Evolutionary conservation across 1,140 invertebrate genomes (phyloP), one percentile per base, ranked within the genome.

Genomic region (Zaprionus inermis): DNA sequence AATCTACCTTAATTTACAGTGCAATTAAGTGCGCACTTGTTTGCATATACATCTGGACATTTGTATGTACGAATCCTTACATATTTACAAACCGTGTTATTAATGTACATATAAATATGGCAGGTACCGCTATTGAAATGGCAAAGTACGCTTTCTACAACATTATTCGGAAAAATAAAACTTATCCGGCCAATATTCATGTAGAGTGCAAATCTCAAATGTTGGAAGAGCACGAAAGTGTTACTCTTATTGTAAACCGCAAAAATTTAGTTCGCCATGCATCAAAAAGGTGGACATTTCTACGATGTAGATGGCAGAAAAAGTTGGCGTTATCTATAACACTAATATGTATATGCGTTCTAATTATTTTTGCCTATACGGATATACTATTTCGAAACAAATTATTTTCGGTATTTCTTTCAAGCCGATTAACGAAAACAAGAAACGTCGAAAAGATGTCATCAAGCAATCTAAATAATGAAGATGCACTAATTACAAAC

Each of bases 341-440:
- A 60, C 72, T 90, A 22, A 70, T 90, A 57, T 74, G 83, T 46
- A 71, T 91, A 55, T 89, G 80, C 52, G 51, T 88, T 57, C 69
- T 90, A 6, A 90, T 90, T 38, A 75, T 90, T 64, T 90, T 84
- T 59, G 88, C 86, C 54, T 89, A 90, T 46, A 79, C 81, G 11
- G 83, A 91, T 46, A 30, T 80, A 24, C 52, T 88, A 24, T 86
- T 91, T 36, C 77, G 88, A n/a, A 90, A 79, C 28, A 83, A 82
- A 24, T 68, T 91, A 51, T 77, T 83, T 28, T 76, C 82, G 14
- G 72, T 78, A 56, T 88, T 90, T 52, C 79, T 88, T 10, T 83
- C 84, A 2, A 80, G 71, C 44, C 70, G 83, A 0, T 61, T 88
- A 0, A 81, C 54, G 30, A 67, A 78, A 22, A 34, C 74, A 14